These are phyloP conservation scores for Zaprionus ornatus DNA, from an alignment of 1,140 invertebrate genomes.

Conservation along the genomic window DNA sequence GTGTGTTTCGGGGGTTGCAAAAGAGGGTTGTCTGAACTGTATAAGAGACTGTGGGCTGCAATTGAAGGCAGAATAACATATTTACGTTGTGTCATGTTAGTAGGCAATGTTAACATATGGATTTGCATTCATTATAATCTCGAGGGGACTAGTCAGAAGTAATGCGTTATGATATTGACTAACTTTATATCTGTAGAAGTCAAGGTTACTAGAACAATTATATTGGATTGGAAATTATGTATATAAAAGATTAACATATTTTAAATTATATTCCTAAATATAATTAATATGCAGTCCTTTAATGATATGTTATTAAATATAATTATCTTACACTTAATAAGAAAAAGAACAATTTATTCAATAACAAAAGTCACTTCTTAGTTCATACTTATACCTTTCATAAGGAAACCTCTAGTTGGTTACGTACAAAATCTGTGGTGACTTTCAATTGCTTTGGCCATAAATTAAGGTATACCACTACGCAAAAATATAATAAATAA, in stretches of 20 bases:
- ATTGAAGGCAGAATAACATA: constrained; percentile 9
- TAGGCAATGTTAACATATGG: constrained; percentile 28
- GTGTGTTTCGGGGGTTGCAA: background rate
- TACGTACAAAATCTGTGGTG: background rate
- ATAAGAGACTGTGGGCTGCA: background rate
- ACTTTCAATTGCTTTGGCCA: background rate
- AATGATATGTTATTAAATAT: no score
- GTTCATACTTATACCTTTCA: background rate
- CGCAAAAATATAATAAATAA: constrained; percentile 55
- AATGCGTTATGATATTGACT: no score
- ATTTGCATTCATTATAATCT: constrained; percentile 27
- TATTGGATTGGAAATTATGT: no score
- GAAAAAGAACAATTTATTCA: background rate
- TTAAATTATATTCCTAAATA: no score
- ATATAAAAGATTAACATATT: no score
- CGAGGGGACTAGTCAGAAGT: no score
- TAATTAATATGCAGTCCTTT: no score
- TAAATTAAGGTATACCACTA: constrained; percentile 39
- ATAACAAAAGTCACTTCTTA: no score
- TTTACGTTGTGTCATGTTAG: constrained; percentile 12
- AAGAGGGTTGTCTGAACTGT: background rate
- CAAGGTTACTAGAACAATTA: no score
- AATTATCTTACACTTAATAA: background rate
- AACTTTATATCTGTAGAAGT: no score
- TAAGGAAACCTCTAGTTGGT: background rate